These are phyloP conservation scores for Serinus canaria DNA, from an alignment of 2,113 vertebrate species.

Conservation along the genomic window DNA sequence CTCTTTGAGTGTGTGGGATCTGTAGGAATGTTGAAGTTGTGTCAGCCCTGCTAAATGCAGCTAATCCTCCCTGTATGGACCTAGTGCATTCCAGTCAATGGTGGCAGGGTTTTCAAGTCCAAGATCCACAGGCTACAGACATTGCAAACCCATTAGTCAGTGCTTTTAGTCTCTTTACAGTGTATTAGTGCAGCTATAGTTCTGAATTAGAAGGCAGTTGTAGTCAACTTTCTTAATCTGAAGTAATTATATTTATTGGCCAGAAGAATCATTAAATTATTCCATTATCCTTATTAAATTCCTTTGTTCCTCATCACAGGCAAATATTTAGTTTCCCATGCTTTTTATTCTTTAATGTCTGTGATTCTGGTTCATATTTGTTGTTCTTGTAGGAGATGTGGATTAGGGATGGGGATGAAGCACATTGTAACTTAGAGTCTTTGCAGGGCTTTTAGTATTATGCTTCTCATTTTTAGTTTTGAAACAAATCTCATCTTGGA, in stretches of 20 bases:
- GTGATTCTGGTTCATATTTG: neutral
- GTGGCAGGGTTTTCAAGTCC: neutral
- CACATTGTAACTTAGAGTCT: neutral
- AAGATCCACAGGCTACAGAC: neutral
- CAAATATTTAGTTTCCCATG: neutral
- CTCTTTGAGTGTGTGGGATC: fast-evolving
- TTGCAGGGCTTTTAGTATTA: neutral
- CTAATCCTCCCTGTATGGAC: neutral
- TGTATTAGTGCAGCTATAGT: neutral
- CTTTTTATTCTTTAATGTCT: neutral
- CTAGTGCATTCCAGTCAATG: neutral
- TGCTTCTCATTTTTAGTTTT: neutral
- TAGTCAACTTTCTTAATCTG: neutral
- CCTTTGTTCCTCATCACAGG: neutral
- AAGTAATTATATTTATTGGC: neutral
- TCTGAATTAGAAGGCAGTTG: neutral
- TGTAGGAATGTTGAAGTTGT: neutral
- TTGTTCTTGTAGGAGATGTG: neutral
- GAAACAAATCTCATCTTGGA: neutral
- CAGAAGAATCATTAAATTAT: neutral
- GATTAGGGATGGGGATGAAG: neutral
- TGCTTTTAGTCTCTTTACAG: neutral
- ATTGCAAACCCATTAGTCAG: neutral
- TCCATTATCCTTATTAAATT: neutral
- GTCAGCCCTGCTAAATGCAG: neutral